Base-by-base conservation (phyloP, 2,888 invertebrate species). In the Pardosa pseudoannulata region DNA sequence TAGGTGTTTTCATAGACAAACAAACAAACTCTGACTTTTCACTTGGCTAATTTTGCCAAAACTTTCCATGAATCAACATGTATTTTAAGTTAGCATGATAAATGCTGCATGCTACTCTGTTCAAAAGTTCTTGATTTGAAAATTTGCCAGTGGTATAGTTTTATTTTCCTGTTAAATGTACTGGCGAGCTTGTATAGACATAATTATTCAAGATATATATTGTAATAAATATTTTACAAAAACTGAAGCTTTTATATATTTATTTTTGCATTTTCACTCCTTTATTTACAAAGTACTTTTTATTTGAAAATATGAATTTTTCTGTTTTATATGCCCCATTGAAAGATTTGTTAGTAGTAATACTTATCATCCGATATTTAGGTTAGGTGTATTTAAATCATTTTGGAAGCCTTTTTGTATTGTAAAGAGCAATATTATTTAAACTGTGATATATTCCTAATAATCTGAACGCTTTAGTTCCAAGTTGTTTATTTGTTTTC, bases 131-230 rank as follows among this genome's bases (percentile, higher is more conserved):
- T 36, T 19, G 32, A 36, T 67, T 36, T 32, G 23, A 41, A 62
- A 32, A 62, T 80, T 82, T 78, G 83, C 83, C 83, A 83, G 83
- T 83, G 46, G 75, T 62, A 81, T 74, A 74, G 74, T 65, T 78
- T 68, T 83, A 72, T 78, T 78, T 83, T 76, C 72, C 31, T 83
- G 71, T 78, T 78, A 78, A 36, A 73, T 83, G 72, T 83, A 83
- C 83, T 83, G 83, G 83, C 72, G 83, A 83, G 83, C 83, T 83
- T 83, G 83, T 83, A 83, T 83, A 83, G 78, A 83, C 70, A 75
- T 46, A 46, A 46, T 83, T 78, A 83, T 76, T 83, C 83, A 83
- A 83, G 83, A 75, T 83, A 83, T 83, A 83, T 83, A 83, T 83
- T 83, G 83, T 83, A 83, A 83, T 83, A 83, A 78, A 78, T 72